Conservation (phyloP, 2,113 vertebrate species). For the Pipa parva region DNA sequence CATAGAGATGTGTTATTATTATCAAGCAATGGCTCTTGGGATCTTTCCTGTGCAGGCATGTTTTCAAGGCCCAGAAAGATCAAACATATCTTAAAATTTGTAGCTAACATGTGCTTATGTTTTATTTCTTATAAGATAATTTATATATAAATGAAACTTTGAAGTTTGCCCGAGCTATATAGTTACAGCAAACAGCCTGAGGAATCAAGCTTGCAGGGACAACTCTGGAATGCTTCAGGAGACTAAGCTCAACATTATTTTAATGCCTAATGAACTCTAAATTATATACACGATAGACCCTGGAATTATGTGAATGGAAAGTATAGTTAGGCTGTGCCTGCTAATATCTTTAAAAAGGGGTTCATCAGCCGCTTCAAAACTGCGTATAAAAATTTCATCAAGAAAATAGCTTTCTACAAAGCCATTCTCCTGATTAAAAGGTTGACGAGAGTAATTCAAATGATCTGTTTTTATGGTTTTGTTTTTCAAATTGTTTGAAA, state of each 20-base stretch:
- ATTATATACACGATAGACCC: neutral
- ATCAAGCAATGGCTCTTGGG: too few species aligned
- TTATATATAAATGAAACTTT: neutral
- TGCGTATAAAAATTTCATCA: too few species aligned
- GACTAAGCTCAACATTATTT: neutral
- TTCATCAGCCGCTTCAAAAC: too few species aligned
- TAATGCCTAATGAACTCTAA: neutral
- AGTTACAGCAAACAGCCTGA: neutral
- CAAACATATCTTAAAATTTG: neutral
- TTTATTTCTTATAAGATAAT: neutral
- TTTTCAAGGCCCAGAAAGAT: neutral
- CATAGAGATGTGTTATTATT: too few species aligned
- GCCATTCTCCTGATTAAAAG: too few species aligned
- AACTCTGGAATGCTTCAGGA: neutral
- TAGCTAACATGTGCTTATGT: neutral
- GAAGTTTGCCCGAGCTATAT: neutral
- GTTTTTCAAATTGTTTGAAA: too few species aligned
- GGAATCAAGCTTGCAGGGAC: constrained; percentile 5
- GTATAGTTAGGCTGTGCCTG: too few species aligned
- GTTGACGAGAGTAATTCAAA: too few species aligned
- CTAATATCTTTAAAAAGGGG: too few species aligned
- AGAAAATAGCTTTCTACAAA: too few species aligned
- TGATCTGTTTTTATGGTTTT: too few species aligned
- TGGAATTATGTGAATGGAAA: too few species aligned
- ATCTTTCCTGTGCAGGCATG: neutral